These are phyloP conservation scores for Tinea semifulvella DNA, from an alignment of 2,888 invertebrate genomes.

Conservation along the genomic window DNA sequence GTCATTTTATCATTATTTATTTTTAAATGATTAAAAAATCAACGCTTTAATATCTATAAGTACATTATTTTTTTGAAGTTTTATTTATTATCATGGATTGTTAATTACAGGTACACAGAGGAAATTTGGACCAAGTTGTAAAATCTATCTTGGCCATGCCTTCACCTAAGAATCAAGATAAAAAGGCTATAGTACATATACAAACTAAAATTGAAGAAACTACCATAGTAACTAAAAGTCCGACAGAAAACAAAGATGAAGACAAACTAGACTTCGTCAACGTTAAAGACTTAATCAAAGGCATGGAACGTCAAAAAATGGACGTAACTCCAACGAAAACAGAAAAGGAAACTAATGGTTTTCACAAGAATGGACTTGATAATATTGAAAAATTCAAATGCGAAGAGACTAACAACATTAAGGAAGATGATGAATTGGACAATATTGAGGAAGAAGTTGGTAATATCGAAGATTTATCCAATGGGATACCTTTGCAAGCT, in stretches of 20 bases:
- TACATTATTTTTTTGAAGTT: neutral
- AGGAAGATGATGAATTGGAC: conserved; percentile 24
- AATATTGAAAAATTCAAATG: conserved; percentile 18
- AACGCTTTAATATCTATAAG: neutral
- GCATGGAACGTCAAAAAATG: conserved; percentile 65
- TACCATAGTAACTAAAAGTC: conserved; percentile 22
- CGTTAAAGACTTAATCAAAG: conserved; percentile 70
- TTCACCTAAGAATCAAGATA: conserved; percentile 41
- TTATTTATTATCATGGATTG: conserved; percentile 18
- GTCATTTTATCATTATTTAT: no score
- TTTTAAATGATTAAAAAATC: conserved; percentile 6
- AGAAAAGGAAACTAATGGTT: conserved; percentile 47
- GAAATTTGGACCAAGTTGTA: conserved; percentile 57
- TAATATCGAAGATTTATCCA: conserved; percentile 35
- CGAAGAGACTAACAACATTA: conserved; percentile 25
- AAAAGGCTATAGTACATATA: conserved; percentile 32
- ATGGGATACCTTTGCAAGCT: conserved; percentile 59
- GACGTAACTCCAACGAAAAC: conserved; percentile 25
- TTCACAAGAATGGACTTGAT: conserved; percentile 41
- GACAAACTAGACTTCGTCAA: conserved; percentile 63
- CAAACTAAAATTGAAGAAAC: conserved; percentile 35
- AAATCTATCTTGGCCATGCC: conserved; percentile 55
- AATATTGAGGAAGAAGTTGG: conserved; percentile 16
- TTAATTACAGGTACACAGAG: conserved; percentile 68
- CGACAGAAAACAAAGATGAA: conserved; percentile 39